Conservation (phyloP, 2,113 vertebrate genomes). For the Pelusios castaneus region DNA sequence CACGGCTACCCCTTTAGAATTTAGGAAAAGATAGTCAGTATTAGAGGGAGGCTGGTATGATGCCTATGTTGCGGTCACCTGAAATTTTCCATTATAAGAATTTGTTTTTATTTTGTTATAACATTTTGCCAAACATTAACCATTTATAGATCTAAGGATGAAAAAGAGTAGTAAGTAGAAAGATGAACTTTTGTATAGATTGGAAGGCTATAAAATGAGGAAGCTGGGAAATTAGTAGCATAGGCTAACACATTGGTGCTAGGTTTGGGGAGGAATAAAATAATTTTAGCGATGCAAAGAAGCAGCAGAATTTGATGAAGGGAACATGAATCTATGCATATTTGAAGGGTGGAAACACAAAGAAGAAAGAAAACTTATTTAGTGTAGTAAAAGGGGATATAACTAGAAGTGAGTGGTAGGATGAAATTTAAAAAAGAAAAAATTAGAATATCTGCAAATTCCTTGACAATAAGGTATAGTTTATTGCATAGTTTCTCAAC, state of each 20-base stretch:
- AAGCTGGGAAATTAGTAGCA: not conserved
- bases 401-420: not conserved
- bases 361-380: conserved; percentile 18
- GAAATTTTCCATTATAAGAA: no score
- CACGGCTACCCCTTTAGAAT: no score
- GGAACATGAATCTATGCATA: not conserved
- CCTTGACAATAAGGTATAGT: not conserved
- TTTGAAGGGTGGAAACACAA: not conserved
- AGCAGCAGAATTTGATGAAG: not conserved
- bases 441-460: conserved; percentile 6
- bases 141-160: not conserved
- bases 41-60: no score
- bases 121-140: no score
- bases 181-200: no score
- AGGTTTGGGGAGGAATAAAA: not conserved
- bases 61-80: no score
- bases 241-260: no score
- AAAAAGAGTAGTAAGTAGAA: not conserved
- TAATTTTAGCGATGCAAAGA: not conserved
- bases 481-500: no score
- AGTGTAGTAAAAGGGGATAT: not conserved
- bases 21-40: no score
- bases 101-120: no score
- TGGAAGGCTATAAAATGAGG: no score
- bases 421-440: not conserved